Conservation (phyloP, 1,140 invertebrate genomes). For the Brachionus rubens region DNA sequence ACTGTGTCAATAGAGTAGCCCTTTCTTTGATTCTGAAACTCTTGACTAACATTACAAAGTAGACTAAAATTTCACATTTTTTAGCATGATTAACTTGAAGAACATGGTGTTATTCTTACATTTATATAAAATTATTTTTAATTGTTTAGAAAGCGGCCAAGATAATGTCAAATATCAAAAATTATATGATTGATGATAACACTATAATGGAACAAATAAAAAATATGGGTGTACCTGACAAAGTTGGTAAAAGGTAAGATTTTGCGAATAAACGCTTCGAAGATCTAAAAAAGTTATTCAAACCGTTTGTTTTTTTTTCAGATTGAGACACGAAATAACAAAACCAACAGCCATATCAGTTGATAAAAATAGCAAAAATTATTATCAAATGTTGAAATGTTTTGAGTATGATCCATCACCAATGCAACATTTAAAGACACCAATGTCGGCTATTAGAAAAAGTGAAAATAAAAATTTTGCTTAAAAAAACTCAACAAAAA, state of each 20-base stretch:
- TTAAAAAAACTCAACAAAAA: too few relatives aligned
- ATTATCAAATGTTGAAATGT: constrained; percentile 56
- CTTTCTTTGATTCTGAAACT: too few relatives aligned
- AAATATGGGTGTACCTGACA: constrained; percentile 53
- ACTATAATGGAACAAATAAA: constrained; percentile 54
- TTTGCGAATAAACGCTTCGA: background rate
- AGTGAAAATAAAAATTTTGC: background rate
- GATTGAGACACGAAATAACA: constrained; percentile 57
- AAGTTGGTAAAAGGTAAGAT: constrained; percentile 56
- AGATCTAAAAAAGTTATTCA: background rate
- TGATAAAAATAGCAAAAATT: constrained; percentile 55
- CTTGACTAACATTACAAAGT: too few relatives aligned
- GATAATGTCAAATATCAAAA: constrained; percentile 24
- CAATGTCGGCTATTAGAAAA: background rate
- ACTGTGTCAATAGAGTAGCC: too few relatives aligned
- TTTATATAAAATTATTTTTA: background rate
- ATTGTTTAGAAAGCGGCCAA: background rate
- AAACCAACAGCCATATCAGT: constrained; percentile 51
- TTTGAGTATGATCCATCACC: constrained; percentile 48
- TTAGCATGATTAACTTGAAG: too few relatives aligned
- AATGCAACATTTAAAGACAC: background rate
- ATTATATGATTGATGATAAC: constrained; percentile 53
- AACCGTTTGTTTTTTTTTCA: constrained; percentile 48
- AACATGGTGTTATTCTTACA: too few relatives aligned
- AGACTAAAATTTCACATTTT: too few relatives aligned